Percentiles rank a stretch among this genome's conserved stretches.
These are phyloP conservation scores for Hemiscyllium ocellatum DNA, from an alignment of 2,113 vertebrate genomes.

Conservation along the genomic window DNA sequence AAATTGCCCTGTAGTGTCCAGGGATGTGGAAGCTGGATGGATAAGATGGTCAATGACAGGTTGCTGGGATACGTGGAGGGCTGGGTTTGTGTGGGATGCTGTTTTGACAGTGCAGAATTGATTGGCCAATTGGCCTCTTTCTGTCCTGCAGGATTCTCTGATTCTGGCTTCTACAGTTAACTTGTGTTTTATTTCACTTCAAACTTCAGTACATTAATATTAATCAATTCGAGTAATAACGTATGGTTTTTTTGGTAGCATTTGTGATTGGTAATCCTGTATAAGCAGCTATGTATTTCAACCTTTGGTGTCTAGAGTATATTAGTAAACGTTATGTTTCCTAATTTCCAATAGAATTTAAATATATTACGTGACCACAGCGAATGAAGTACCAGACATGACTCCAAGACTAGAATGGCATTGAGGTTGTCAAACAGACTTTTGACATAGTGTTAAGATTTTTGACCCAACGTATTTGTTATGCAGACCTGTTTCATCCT, in stretches of 20 bases:
- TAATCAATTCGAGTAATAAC: not conserved
- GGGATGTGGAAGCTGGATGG: no score
- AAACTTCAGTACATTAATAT: not conserved
- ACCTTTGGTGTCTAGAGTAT: no score
- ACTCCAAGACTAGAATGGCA: not conserved
- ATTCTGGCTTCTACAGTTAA: not conserved
- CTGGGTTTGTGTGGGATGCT: no score
- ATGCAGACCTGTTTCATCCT: not conserved
- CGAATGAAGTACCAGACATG: not conserved
- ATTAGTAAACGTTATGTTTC: not conserved
- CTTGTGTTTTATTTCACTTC: not conserved
- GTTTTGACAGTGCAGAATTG: no score
- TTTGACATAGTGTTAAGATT: not conserved
- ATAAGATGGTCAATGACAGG: no score
- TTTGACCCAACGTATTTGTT: not conserved
- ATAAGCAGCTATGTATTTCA: not conserved
- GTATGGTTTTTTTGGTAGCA: not conserved
- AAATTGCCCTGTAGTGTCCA: no score
- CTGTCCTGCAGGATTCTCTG: no score
- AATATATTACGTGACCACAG: not conserved
- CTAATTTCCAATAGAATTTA: not conserved
- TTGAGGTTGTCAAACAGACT: not conserved
- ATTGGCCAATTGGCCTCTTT: no score
- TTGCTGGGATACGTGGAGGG: no score
- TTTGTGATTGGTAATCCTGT: not conserved